Conservation (phyloP, 2,888 invertebrate genomes). For the Eudemis profundana region DNA sequence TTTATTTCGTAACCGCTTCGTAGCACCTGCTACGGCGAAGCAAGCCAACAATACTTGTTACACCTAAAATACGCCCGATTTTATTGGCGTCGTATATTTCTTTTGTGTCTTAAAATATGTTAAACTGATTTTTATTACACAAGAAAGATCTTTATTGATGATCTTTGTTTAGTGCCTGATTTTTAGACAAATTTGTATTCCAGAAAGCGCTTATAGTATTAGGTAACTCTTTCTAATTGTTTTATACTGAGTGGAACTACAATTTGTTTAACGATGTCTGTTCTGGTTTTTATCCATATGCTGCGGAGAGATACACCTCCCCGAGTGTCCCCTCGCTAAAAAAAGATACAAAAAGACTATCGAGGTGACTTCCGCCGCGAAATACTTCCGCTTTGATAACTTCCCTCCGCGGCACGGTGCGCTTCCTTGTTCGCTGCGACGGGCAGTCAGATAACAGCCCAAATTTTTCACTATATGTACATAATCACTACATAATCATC, state of each 20-base stretch:
- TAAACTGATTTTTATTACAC: slow-evolving; percentile 29
- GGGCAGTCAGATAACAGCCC: slow-evolving; percentile 26
- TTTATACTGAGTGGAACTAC: background rate
- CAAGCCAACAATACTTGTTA: slow-evolving; percentile 39
- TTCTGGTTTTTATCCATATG: slow-evolving; percentile 54
- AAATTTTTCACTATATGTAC: background rate
- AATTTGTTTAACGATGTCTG: background rate
- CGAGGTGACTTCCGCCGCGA: slow-evolving; percentile 68
- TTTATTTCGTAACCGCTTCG: slow-evolving; percentile 68
- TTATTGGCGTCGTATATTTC: slow-evolving; percentile 33
- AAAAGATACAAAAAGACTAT: slow-evolving; percentile 68
- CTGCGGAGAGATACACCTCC: slow-evolving; percentile 51
- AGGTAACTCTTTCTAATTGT: background rate
- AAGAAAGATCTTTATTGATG: slow-evolving; percentile 12
- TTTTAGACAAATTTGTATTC: background rate
- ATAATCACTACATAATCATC: background rate
- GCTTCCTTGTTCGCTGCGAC: slow-evolving; percentile 35
- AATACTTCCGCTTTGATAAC: slow-evolving; percentile 70
- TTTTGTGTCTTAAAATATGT: slow-evolving; percentile 31
- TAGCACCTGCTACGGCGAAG: slow-evolving; percentile 53
- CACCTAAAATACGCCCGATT: slow-evolving; percentile 28
- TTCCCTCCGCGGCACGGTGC: slow-evolving; percentile 44
- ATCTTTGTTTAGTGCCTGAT: slow-evolving; percentile 1
- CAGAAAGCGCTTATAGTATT: background rate
- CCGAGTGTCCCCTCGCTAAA: slow-evolving; percentile 66